These are phyloP conservation scores for Cygnus olor DNA, from an alignment of 2,797 vertebrate genomes.

Conservation along the genomic window DNA sequence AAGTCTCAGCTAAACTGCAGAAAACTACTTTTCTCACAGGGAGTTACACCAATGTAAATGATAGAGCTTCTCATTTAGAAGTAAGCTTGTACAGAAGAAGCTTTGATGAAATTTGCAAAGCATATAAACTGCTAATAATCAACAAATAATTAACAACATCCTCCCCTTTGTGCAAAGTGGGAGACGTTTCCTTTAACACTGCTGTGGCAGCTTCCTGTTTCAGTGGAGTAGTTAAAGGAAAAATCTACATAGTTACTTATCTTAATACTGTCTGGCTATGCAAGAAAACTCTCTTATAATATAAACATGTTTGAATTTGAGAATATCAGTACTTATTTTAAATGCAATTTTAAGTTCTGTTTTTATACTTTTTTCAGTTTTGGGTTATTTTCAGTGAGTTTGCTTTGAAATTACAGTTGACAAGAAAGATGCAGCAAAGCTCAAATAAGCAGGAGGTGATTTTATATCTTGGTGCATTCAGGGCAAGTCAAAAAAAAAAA, in stretches of 20 bases:
- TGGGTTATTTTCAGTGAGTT: background rate
- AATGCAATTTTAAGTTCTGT: background rate
- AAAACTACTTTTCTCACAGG: background rate
- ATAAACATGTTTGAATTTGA: background rate
- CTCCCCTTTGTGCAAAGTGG: background rate
- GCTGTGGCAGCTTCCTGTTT: background rate
- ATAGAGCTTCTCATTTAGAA: background rate
- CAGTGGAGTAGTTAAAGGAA: background rate
- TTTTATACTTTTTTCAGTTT: background rate
- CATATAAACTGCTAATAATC: background rate
- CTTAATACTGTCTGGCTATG: background rate
- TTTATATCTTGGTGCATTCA: background rate
- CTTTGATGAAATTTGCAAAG: background rate
- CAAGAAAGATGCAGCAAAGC: background rate
- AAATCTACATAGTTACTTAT: background rate
- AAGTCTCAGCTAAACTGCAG: background rate
- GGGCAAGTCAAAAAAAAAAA: background rate
- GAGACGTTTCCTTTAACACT: background rate
- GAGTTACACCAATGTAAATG: background rate
- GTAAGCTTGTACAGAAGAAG: background rate
- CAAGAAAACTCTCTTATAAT: background rate
- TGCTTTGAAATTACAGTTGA: background rate
- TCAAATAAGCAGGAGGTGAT: background rate
- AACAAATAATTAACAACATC: background rate
- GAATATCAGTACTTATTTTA: background rate